phyloP scores from a whole-genome alignment of 2,113 vertebrate genomes.

The Origma solitaria region DNA sequence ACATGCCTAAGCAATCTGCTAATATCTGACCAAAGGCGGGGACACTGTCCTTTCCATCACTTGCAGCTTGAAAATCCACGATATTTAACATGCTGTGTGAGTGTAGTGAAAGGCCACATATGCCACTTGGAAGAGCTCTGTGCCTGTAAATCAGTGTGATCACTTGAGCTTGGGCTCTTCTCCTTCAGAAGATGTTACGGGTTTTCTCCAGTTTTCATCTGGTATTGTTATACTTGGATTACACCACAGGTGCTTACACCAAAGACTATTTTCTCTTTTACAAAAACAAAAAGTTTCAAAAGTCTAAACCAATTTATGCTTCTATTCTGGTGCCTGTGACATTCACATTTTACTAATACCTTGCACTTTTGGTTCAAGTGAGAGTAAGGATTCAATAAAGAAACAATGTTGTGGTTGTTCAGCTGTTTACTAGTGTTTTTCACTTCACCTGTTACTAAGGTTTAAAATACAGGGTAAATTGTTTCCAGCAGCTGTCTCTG shows the following conservation, averaged over 20 bases:
- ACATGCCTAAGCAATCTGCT: not conserved
- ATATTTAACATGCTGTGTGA: not conserved
- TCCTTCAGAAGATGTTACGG: not conserved
- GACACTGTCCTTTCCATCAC: not conserved
- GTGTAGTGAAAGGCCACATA: not conserved
- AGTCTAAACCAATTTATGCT: not conserved
- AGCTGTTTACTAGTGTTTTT: not conserved
- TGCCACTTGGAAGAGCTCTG: fast-evolving
- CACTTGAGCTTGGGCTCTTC: not conserved
- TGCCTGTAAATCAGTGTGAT: not conserved
- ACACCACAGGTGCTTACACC: not conserved
- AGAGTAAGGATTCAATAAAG: not conserved
- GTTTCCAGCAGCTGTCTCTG: not conserved
- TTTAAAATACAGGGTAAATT: not conserved
- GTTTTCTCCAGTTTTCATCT: not conserved
- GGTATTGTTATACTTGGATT: not conserved
- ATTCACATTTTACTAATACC: not conserved
- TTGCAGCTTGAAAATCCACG: not conserved
- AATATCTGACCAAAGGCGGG: not conserved
- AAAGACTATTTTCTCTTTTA: not conserved
- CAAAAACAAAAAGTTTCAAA: not conserved
- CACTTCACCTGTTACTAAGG: not conserved
- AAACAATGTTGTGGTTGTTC: not conserved
- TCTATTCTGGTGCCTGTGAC: not conserved
- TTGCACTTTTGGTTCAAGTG: not conserved